These are phyloP conservation scores for Catharus fuscescens DNA, from an alignment of 2,113 vertebrate species.

Conservation along the genomic window DNA sequence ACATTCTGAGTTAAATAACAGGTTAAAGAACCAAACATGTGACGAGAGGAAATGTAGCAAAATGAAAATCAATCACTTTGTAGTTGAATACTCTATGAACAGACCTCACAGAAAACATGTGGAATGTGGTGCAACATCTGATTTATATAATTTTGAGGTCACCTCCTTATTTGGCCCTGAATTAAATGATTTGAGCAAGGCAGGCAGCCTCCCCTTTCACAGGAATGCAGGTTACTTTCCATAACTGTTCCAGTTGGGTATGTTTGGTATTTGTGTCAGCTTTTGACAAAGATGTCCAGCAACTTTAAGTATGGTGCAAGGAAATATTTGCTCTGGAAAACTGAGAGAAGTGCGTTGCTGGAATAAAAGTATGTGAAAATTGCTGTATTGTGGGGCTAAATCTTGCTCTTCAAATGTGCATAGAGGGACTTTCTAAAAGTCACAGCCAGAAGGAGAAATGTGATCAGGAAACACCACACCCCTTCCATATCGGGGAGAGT, in stretches of 20 bases:
- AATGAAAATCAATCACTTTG: constrained; percentile 57
- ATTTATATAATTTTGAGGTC: constrained; percentile 48
- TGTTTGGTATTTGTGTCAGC: constrained; percentile 27
- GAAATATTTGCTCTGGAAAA: background rate
- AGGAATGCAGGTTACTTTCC: constrained; percentile 44
- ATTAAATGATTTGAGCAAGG: constrained; percentile 8
- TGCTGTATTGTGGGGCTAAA: background rate
- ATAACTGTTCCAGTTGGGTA: background rate
- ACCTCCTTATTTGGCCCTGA: constrained; percentile 22
- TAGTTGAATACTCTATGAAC: constrained; percentile 59
- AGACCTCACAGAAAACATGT: constrained; percentile 50
- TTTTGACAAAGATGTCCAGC: background rate
- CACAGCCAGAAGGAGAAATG: background rate
- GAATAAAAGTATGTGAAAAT: background rate
- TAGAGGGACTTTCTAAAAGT: background rate
- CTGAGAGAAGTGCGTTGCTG: background rate
- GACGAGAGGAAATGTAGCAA: constrained; percentile 52
- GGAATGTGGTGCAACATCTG: background rate
- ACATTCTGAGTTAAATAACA: constrained; percentile 51
- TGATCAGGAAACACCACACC: background rate
- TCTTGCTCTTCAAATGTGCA: background rate
- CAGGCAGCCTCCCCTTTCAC: constrained; percentile 14
- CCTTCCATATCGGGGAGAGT: background rate
- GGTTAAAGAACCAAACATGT: background rate
- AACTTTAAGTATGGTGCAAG: background rate